phyloP scores from a whole-genome alignment of 2,888 invertebrate genomes.

The Biston stratarius region DNA sequence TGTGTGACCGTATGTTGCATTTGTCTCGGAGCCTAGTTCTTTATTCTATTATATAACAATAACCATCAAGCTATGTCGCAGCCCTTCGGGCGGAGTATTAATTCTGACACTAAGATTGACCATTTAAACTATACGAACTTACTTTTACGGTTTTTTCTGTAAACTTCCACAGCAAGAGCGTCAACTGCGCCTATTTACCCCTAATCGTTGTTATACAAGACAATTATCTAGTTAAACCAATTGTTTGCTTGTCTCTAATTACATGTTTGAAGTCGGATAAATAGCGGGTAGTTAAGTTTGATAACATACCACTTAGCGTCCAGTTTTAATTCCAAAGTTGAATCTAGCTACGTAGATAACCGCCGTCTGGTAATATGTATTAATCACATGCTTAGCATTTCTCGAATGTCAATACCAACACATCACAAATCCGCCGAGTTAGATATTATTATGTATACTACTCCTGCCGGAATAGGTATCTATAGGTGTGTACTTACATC shows the following conservation, averaged over 20 bases:
- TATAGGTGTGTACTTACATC: constrained; percentile 4
- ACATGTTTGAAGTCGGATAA: constrained; percentile 17
- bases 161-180: not conserved
- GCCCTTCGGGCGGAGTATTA: too few relatives aligned
- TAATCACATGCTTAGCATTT: not conserved
- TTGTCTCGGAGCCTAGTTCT: too few relatives aligned
- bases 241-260: constrained; percentile 15
- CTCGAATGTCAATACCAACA: not conserved
- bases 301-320: constrained; percentile 7
- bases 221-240: constrained; percentile 13
- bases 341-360: too few relatives aligned
- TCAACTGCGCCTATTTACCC: not conserved
- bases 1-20: too few relatives aligned
- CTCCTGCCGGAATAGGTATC: constrained; percentile 2
- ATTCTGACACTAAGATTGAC: too few relatives aligned
- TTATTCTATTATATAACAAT: too few relatives aligned
- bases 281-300: not conserved
- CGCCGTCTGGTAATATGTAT: too few relatives aligned
- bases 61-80: too few relatives aligned
- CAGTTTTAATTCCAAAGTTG: not conserved
- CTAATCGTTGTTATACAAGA: not conserved
- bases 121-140: too few relatives aligned
- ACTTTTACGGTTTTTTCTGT: too few relatives aligned
- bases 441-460: constrained; percentile 1
- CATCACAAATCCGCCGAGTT: constrained; percentile 1